Conservation (phyloP, 2,113 vertebrate genomes). For the Phylloscopus whistleri region DNA sequence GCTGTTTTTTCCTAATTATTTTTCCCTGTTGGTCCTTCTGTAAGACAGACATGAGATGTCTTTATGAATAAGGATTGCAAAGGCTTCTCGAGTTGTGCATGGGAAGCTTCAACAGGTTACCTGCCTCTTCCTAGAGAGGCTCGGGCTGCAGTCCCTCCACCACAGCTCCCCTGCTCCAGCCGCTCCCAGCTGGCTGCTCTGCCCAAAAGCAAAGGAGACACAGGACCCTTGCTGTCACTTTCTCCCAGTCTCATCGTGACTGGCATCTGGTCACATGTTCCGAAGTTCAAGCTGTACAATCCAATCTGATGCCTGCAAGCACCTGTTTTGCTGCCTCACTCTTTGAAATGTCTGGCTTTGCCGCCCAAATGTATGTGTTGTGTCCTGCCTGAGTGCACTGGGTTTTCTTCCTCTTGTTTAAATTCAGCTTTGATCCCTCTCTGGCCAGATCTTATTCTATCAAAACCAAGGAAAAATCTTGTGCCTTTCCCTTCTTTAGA, state of each 20-base stretch:
- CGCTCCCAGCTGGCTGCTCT: neutral
- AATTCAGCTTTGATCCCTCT: neutral
- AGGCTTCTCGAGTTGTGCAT: rapidly evolving
- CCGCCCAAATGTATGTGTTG: neutral
- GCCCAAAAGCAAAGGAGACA: neutral
- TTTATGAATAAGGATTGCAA: neutral
- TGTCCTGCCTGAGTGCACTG: neutral
- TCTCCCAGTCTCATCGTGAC: neutral
- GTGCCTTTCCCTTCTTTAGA: neutral
- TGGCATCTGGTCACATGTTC: neutral
- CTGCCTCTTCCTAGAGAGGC: neutral
- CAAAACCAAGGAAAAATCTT: neutral
- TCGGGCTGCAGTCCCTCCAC: rapidly evolving
- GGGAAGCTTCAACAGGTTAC: constrained; percentile 47
- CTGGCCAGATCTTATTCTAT: neutral
- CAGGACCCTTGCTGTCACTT: neutral
- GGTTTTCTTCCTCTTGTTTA: neutral
- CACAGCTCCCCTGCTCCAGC: neutral
- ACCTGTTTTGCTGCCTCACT: neutral
- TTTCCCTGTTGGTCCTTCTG: constrained; percentile 14
- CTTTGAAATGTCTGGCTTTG: neutral
- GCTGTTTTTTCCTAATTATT: constrained; percentile 69
- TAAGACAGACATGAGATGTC: neutral
- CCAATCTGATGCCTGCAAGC: neutral
- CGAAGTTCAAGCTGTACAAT: neutral